Base-by-base conservation (phyloP, 2,797 vertebrate genomes). In the Ambastaia sidthimunki region DNA sequence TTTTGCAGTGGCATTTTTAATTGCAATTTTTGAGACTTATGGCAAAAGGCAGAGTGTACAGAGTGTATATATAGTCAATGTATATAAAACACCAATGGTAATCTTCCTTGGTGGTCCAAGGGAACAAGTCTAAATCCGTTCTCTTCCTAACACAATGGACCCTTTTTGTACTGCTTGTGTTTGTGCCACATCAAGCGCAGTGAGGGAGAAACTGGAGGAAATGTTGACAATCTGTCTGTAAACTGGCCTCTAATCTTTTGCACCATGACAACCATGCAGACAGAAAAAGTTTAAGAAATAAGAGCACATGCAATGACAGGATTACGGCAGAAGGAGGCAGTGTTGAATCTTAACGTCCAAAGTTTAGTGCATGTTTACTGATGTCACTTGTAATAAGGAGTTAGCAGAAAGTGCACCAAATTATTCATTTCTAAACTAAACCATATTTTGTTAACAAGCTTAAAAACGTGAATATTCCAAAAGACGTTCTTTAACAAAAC, bases 121-220 rank as follows among this genome's bases (percentile, higher is more conserved):
- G 50, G 21, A 55, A 57, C 47, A 21, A 57, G 71, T 74, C 82
- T 81, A 71, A 85, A 87, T 87, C 82, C 80, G 54, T 37, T 78
- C 82, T 67, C 80, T 71, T 81, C 67, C 44, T 76, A 84, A 84
- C 70, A 84, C 80, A 85, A 85, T 85, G 74, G 80, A 83, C 84
- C 69, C 69, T 52, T 71, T 77, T 81, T 72, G 63, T 72, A 59
- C 41, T 50, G 57, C 47, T 71, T 80, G 71, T 81, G 76, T 82
- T 74, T 78, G 41, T 86, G 84, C 82, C 80, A 74, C 76, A 80
- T 86, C 41, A 84, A 82, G 76, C 25, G 80, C 78, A 78, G 78
- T 44, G 69, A 76, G 2, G 50, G 70, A 28, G 68, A 68, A 52
- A 85, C 34, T 63, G 76, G 74, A 81, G 65, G 62, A 82, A 81